Percentiles rank a stretch among this genome's conserved stretches.
phyloP scores from a whole-genome alignment of 2,113 vertebrate species.

The Mustela nigripes region DNA sequence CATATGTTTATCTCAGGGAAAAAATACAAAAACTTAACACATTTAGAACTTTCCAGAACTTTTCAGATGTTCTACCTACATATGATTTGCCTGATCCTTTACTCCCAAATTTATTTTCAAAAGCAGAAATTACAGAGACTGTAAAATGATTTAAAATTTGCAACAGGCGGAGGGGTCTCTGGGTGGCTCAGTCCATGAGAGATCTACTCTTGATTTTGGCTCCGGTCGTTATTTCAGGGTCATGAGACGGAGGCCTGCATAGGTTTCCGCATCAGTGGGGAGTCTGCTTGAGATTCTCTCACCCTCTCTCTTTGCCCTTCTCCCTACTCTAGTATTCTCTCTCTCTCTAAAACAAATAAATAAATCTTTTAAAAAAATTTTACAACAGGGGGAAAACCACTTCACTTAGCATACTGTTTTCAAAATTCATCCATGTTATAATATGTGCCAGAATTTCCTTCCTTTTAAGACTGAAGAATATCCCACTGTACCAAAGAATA shows the following conservation, averaged over 20 bases:
- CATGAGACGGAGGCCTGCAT: accelerated
- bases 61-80: neutral
- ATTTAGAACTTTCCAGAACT: neutral
- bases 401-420: neutral
- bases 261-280: neutral
- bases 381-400: neutral
- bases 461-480: neutral
- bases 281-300: neutral
- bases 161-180: neutral
- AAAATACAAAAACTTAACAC: neutral
- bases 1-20: neutral
- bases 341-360: neutral
- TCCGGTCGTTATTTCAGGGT: neutral
- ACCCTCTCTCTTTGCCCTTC: neutral
- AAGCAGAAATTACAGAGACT: neutral
- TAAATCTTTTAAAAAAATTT: neutral
- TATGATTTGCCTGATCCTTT: neutral
- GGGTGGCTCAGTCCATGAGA: neutral
- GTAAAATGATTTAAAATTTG: neutral
- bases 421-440: neutral
- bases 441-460: neutral
- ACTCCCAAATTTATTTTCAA: neutral
- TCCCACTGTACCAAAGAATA: neutral
- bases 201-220: neutral
- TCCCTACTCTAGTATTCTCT: neutral